A percentile compares a stretch with the other conserved stretches of the same genome.
Evolutionary conservation across 2,888 invertebrate genomes (phyloP).

Genomic region (Creontiades dilutus): DNA sequence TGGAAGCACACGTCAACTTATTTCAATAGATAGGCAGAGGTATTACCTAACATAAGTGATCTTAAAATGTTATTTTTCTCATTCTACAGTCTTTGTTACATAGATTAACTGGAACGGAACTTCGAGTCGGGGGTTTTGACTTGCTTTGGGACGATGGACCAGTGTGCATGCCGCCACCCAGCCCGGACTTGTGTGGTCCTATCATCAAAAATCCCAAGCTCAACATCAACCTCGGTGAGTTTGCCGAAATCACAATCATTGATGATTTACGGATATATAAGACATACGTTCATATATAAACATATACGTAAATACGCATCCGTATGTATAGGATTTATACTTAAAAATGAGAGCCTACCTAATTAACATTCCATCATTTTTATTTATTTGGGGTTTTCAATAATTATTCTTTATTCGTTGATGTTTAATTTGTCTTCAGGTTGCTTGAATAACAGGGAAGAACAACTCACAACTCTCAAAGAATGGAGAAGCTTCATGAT

Average conservation of each 20-base stretch:
- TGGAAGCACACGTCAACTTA: no score
- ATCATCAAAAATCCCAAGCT: slow-evolving; percentile 71
- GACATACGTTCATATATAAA: no score
- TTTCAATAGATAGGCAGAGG: no score
- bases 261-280: no score
- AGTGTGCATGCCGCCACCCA: slow-evolving; percentile 77
- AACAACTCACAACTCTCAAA: slow-evolving; percentile 76
- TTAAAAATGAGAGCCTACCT: no score
- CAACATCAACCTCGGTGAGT: slow-evolving; percentile 75
- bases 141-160: slow-evolving; percentile 82
- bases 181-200: slow-evolving; percentile 75
- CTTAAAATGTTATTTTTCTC: background rate
- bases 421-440: slow-evolving; percentile 77
- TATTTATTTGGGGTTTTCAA: background rate
- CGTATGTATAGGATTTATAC: no score
- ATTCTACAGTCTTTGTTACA: background rate
- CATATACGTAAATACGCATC: no score
- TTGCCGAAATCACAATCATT: no score
- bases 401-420: background rate
- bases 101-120: slow-evolving; percentile 81
- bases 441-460: slow-evolving; percentile 77
- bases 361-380: no score
- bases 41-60: no score
- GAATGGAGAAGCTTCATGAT: slow-evolving; percentile 72
- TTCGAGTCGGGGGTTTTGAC: slow-evolving; percentile 82